Evolutionary conservation across 2,797 vertebrate species (phyloP).

Genomic region (Gymnoscopelus braueri): DNA sequence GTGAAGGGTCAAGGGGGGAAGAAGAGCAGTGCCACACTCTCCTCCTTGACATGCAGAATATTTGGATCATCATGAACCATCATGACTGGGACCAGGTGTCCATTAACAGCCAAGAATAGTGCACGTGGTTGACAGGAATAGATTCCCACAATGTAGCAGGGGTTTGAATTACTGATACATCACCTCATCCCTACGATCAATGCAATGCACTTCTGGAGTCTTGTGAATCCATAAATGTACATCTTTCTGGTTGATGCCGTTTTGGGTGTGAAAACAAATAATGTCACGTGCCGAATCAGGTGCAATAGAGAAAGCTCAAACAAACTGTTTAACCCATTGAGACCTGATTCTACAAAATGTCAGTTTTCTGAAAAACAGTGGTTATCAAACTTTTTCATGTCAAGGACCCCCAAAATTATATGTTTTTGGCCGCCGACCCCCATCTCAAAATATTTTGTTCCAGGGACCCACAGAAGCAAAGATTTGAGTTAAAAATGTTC

Average conservation of each 20-base stretch:
- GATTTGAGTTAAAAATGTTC: no score
- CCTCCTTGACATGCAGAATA: conserved; percentile 1
- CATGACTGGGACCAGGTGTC: conserved; percentile 19
- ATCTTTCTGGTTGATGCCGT: neutral
- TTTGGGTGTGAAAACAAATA: neutral
- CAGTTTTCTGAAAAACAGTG: no score
- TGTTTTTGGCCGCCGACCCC: no score
- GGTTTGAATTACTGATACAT: conserved; percentile 26
- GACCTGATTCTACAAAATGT: no score
- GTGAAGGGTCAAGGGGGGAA: no score
- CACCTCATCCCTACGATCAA: neutral
- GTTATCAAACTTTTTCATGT: no score
- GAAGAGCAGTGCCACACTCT: neutral
- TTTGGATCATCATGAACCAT: conserved; percentile 26
- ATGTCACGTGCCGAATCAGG: no score
- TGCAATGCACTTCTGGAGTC: neutral
- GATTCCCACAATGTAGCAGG: conserved; percentile 49
- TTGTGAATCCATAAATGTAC: neutral
- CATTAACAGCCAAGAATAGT: conserved; percentile 58
- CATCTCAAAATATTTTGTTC: no score
- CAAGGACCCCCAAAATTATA: no score
- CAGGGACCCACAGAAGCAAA: no score
- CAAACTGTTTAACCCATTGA: no score
- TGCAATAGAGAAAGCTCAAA: neutral
- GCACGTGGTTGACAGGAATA: conserved; percentile 43